Conservation (phyloP, 1,140 invertebrate genomes). For the Hyphantria cunea region DNA sequence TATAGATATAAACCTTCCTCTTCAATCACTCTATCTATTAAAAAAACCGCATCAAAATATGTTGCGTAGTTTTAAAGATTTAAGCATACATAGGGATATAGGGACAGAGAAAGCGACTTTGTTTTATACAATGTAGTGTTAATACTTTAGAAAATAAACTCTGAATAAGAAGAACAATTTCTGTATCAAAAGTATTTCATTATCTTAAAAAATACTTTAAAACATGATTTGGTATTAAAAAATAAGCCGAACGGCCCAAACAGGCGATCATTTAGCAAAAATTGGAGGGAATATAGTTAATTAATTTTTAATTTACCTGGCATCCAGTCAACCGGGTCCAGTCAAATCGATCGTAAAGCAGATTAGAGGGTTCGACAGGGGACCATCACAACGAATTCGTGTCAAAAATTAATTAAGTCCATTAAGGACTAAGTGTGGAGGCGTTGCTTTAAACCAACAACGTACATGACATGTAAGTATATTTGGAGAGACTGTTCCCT, state of each 20-base stretch:
- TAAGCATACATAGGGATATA: too few species aligned
- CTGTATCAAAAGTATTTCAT: too few species aligned
- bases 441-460: constrained; percentile 1
- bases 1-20: too few species aligned
- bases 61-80: too few species aligned
- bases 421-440: constrained; percentile 29
- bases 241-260: background rate
- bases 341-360: constrained; percentile 56
- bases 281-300: background rate
- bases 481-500: too few species aligned
- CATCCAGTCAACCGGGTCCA: constrained; percentile 19
- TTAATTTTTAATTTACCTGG: constrained; percentile 17
- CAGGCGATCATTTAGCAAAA: background rate
- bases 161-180: too few species aligned
- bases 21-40: too few species aligned
- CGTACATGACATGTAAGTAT: background rate
- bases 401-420: constrained; percentile 62
- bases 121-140: too few species aligned
- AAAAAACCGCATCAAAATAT: too few species aligned
- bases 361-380: constrained; percentile 45
- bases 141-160: too few species aligned
- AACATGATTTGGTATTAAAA: background rate
- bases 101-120: too few species aligned
- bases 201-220: too few species aligned
- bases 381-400: constrained; percentile 47